Evolutionary conservation across 2,888 invertebrate species (phyloP).

Genomic region (Ptilodon capucinus): DNA sequence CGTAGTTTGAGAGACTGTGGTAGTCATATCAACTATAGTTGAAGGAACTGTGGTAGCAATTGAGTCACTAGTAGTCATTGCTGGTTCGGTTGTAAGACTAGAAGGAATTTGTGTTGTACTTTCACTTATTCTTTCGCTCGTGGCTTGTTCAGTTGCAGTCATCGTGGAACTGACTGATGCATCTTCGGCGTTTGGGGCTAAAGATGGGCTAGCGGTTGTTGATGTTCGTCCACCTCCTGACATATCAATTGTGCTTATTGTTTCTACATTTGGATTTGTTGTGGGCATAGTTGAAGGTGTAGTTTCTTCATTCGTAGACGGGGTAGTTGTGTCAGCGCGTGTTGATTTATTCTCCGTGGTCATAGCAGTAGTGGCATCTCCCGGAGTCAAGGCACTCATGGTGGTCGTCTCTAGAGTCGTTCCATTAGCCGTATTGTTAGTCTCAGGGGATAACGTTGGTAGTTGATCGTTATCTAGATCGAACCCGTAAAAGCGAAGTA

Average conservation of each 20-base stretch:
- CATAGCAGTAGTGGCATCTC: conserved; percentile 26
- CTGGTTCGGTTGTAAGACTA: background rate
- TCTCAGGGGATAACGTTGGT: conserved; percentile 48
- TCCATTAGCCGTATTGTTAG: conserved; percentile 39
- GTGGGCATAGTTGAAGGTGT: conserved; percentile 20
- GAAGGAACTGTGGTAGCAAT: conserved; percentile 6
- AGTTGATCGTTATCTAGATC: conserved; percentile 83
- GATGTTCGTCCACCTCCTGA: conserved; percentile 42
- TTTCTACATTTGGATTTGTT: conserved; percentile 55
- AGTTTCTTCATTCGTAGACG: conserved; percentile 52
- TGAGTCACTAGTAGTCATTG: background rate
- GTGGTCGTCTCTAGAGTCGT: conserved; percentile 33
- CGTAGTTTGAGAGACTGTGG: conserved; percentile 8
- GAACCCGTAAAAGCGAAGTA: conserved; percentile 91
- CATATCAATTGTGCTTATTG: conserved; percentile 42
- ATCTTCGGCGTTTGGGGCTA: conserved; percentile 51
- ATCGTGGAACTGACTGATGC: conserved; percentile 25
- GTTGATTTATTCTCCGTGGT: conserved; percentile 36
- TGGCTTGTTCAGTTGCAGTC: conserved; percentile 15
- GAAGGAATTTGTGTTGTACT: conserved; percentile 9
- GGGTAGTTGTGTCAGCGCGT: conserved; percentile 40
- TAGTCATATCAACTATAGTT: conserved; percentile 13
- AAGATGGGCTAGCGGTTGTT: conserved; percentile 43
- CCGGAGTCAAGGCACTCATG: conserved; percentile 16
- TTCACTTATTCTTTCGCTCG: conserved; percentile 22